phyloP scores from a whole-genome alignment of 92 coral and sea anemone species.

The Montipora capitata region DNA sequence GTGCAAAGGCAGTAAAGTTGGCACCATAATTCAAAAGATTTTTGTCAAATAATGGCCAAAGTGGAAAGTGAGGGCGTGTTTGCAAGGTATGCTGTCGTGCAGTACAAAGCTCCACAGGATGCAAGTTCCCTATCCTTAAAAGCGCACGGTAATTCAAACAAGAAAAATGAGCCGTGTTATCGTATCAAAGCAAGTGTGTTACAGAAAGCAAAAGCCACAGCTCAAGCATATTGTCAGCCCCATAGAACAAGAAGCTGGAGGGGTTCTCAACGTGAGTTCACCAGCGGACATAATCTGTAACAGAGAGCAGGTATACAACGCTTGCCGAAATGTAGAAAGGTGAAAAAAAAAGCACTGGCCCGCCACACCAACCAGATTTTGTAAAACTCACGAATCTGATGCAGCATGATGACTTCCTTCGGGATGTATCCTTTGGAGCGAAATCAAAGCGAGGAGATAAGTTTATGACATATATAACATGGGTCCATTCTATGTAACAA shows the following conservation, averaged over 20 bases:
- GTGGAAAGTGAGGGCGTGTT: slow-evolving; percentile 47
- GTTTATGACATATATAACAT: slow-evolving; percentile 54
- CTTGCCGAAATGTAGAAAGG: slow-evolving; percentile 9
- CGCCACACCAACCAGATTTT: slow-evolving; percentile 44
- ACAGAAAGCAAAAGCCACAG: slow-evolving; percentile 28
- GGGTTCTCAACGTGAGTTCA: slow-evolving; percentile 33
- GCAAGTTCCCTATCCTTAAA: slow-evolving; percentile 8
- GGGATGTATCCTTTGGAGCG: slow-evolving; percentile 44
- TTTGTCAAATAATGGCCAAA: slow-evolving; percentile 56
- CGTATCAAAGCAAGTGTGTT: slow-evolving; percentile 59
- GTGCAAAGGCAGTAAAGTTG: slow-evolving; percentile 74
- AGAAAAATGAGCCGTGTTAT: slow-evolving; percentile 39
- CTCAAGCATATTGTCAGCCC: slow-evolving; percentile 19
- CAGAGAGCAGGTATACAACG: slow-evolving; percentile 60
- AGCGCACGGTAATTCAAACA: slow-evolving; percentile 51
- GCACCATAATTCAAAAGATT: slow-evolving; percentile 45
- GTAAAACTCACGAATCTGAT: slow-evolving; percentile 36
- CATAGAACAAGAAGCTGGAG: slow-evolving; percentile 42
- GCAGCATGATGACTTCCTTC: slow-evolving; percentile 54
- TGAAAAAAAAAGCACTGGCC: slow-evolving; percentile 43
- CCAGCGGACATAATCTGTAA: slow-evolving; percentile 45
- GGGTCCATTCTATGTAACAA: slow-evolving; percentile 74
- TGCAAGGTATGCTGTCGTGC: slow-evolving; percentile 65
- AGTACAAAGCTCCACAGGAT: slow-evolving; percentile 55
- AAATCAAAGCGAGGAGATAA: slow-evolving; percentile 25